Evolutionary conservation across 1,140 invertebrate genomes (phyloP).

Genomic region (Aphis gossypii): DNA sequence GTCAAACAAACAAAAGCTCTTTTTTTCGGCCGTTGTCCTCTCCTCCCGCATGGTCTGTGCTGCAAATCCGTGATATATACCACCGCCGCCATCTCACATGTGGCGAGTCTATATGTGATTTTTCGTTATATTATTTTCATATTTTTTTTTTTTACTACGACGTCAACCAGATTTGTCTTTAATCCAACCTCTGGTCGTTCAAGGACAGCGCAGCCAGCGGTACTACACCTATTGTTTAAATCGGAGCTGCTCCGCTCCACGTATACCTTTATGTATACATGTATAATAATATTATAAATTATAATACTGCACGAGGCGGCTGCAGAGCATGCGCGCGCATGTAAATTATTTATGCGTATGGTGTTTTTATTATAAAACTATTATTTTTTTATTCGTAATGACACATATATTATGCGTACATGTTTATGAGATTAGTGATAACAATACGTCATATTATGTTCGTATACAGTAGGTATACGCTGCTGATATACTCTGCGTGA

Average conservation of each 20-base stretch:
- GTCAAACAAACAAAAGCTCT: constrained; percentile 52
- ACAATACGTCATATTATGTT: background rate
- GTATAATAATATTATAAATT: background rate
- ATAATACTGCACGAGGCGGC: background rate
- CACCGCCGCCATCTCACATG: background rate
- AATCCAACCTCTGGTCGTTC: constrained; percentile 50
- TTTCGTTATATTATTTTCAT: background rate
- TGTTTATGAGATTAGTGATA: background rate
- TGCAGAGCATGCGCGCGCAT: background rate
- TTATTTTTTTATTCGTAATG: background rate
- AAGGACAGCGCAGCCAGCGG: constrained; percentile 40
- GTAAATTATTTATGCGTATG: background rate
- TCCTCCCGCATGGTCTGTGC: background rate
- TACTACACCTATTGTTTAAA: constrained; percentile 47
- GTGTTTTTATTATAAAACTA: background rate
- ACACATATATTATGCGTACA: background rate
- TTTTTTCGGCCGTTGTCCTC: constrained; percentile 44
- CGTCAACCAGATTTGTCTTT: constrained; percentile 50
- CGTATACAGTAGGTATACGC: too few species aligned
- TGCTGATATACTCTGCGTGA: background rate
- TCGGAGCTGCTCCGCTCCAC: background rate
- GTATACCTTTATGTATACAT: background rate
- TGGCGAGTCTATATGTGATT: background rate
- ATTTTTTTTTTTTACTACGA: background rate
- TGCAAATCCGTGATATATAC: background rate